Conservation (phyloP, 2,888 invertebrate species). For the Adelognathus sp. region DNA sequence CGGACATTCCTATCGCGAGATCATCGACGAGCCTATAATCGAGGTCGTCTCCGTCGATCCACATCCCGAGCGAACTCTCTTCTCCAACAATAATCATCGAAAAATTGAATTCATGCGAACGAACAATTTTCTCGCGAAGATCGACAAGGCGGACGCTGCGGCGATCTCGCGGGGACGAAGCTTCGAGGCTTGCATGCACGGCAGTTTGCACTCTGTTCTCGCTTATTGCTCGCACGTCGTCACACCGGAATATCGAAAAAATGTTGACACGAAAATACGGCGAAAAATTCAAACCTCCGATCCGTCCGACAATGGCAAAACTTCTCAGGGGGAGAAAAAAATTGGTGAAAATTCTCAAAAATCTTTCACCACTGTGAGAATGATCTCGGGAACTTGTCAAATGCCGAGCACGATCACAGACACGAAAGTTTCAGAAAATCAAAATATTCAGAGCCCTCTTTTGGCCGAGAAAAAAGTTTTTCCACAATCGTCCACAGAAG, state of each 20-base stretch:
- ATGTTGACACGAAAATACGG: slow-evolving; percentile 54
- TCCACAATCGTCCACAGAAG: no score
- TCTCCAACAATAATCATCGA: slow-evolving; percentile 31
- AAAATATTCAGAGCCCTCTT: no score
- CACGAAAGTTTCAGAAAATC: no score
- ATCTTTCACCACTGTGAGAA: background rate
- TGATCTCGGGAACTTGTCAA: background rate
- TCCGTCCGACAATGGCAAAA: background rate
- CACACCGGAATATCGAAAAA: slow-evolving; percentile 60
- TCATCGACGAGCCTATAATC: slow-evolving; percentile 65
- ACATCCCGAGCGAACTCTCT: slow-evolving; percentile 42
- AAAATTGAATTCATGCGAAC: slow-evolving; percentile 16
- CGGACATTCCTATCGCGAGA: slow-evolving; percentile 70
- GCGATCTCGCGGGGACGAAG: slow-evolving; percentile 42
- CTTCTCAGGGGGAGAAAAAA: background rate
- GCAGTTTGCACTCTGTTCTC: slow-evolving; percentile 72
- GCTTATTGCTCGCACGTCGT: slow-evolving; percentile 71
- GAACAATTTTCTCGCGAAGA: background rate
- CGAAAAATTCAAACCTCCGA: background rate
- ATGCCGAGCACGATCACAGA: slow-evolving; percentile 5
- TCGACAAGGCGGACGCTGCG: slow-evolving; percentile 25
- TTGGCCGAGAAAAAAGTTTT: no score
- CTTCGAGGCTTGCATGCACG: slow-evolving; percentile 71
- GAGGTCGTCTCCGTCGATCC: slow-evolving; percentile 73
- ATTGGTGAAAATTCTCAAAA: background rate